Evolutionary conservation across 2,113 vertebrate genomes (phyloP), one percentile per base, ranked within the genome.

Genomic region (Xiphophorus couchianus): DNA sequence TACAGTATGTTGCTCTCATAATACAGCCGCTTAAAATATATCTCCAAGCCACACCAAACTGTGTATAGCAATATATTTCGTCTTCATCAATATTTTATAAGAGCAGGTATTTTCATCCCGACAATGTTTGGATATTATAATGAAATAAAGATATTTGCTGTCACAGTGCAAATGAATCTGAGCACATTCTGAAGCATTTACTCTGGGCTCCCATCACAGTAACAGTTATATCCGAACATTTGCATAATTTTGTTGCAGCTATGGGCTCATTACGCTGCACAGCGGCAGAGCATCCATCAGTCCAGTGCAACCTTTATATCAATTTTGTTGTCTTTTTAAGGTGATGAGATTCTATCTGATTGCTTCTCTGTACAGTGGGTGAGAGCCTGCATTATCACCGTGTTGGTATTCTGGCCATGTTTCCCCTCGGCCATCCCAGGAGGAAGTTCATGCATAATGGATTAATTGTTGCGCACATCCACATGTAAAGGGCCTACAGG

Each of bases 371-470:
- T 85, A 87, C 74, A 82, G 79, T 88, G 48, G 51, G 6, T 65
- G 51, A 78, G 78, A 82, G 27, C 28, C 82, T 73, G 66, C 71
- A 84, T 72, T 44, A 10, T 70, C 33, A 10, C 81, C 62, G 51
- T 3, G 81, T 90, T 87, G 66, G 82, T 90, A 93, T 93, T 93
- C 90, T 19, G 65, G 74, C 71, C 65, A 62, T 77, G 84, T 79
- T 86, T 58, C 77, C 77, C 60, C 76, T 77, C 60, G 61, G 81
- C 83, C 73, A 73, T 92, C 91, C 89, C 85, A 54, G 76, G 88
- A 91, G 88, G 88, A 88, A 71, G 82, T 80, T 86, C 85, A 92
- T 94, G 90, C 90, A 93, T 94, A 94, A 94, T 93, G 89, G 90
- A 94, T 92, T 92, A 89, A 90, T 91, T 90, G 92, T 89, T 90